Conservation (phyloP, 2,113 vertebrate genomes). For the Gallinago media region DNA sequence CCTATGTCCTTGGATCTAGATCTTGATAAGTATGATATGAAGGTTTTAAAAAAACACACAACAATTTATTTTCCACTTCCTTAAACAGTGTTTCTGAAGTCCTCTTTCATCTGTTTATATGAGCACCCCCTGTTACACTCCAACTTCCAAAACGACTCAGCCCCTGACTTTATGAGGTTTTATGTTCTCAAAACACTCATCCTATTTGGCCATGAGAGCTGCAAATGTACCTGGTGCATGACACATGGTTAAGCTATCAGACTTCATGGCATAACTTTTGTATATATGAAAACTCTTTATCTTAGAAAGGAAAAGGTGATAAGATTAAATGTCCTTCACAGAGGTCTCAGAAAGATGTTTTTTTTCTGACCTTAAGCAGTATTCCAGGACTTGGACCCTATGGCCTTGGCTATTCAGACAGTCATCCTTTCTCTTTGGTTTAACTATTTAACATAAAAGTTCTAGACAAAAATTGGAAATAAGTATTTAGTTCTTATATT, state of each 20-base stretch:
- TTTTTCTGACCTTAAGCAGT: background rate
- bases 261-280: background rate
- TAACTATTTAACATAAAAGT: background rate
- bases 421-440: background rate
- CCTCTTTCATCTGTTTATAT: background rate
- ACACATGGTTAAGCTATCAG: background rate
- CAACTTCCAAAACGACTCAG: background rate
- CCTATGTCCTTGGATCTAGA: background rate
- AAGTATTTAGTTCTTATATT: background rate
- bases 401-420: background rate
- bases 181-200: background rate
- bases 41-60: background rate
- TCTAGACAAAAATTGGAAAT: background rate
- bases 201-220: background rate
- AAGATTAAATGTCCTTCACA: slow-evolving; percentile 26
- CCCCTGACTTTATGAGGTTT: background rate
- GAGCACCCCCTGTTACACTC: background rate
- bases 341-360: background rate
- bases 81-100: background rate
- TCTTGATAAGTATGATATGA: background rate
- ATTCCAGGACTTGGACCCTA: background rate
- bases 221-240: background rate
- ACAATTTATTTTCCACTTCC: background rate
- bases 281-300: background rate
- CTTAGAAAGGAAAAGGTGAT: background rate